These are phyloP conservation scores for Globicephala melas DNA, from an alignment of 2,113 vertebrate species.

Conservation along the genomic window DNA sequence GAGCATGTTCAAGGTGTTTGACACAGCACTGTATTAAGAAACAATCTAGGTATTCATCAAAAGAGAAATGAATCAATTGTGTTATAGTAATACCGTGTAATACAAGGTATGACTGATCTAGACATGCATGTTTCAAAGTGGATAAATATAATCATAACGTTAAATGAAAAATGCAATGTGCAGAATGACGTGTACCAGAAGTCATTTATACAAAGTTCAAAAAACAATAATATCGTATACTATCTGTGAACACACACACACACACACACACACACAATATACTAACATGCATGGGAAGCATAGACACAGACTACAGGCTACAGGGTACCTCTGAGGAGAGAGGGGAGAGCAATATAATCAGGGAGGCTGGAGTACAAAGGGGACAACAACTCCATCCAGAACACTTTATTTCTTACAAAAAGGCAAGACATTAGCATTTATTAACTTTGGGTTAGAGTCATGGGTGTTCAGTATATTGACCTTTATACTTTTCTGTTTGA, in stretches of 20 bases:
- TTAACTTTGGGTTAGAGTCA: background rate
- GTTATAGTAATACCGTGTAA: background rate
- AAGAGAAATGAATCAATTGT: slow-evolving; percentile 35
- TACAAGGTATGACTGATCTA: background rate
- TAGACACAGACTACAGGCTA: background rate
- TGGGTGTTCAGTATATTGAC: background rate
- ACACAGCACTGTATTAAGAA: background rate
- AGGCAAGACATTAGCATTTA: background rate
- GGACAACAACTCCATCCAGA: background rate
- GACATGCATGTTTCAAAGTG: background rate
- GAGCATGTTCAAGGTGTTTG: background rate
- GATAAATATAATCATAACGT: background rate
- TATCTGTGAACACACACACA: background rate
- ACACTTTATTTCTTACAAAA: background rate
- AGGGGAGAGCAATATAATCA: background rate
- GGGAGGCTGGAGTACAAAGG: background rate
- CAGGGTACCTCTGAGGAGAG: background rate
- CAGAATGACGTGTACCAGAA: background rate
- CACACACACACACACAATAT: background rate
- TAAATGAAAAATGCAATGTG: background rate
- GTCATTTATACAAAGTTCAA: background rate
- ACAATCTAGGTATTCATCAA: background rate
- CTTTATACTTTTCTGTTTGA: slow-evolving; percentile 11
- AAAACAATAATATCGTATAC: background rate
- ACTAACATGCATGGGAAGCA: background rate